Percentiles rank a stretch among this genome's conserved stretches.
phyloP scores from a whole-genome alignment of 1,140 invertebrate species.

The Pentalonia nigronervosa region DNA sequence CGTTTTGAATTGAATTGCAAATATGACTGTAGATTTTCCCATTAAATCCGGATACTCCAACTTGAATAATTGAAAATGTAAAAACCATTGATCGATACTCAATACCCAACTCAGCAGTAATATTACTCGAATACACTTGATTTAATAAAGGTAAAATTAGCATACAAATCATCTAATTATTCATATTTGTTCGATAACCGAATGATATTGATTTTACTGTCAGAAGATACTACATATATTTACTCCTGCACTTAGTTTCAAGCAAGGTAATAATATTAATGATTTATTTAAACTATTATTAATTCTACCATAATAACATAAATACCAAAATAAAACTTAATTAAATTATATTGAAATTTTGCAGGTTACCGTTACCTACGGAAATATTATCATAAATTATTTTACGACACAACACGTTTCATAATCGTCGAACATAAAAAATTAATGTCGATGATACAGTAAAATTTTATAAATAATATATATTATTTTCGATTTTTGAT shows the following conservation, averaged over 20 bases:
- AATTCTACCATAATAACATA: neutral
- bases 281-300: neutral
- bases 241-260: neutral
- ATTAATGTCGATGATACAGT: neutral
- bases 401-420: neutral
- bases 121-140: neutral
- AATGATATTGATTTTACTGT: conserved; percentile 16
- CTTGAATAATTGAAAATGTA: neutral
- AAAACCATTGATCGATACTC: neutral
- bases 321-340: neutral
- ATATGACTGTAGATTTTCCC: neutral
- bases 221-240: neutral
- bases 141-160: neutral
- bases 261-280: neutral
- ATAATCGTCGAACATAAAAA: neutral
- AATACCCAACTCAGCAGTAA: neutral
- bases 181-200: neutral
- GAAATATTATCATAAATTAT: neutral
- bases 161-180: neutral
- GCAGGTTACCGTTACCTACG: neutral
- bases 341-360: neutral
- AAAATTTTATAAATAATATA: neutral
- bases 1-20: neutral
- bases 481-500: neutral
- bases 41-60: neutral